phyloP scores from a whole-genome alignment of 2,797 vertebrate genomes.

The Fistularia commersonii region DNA sequence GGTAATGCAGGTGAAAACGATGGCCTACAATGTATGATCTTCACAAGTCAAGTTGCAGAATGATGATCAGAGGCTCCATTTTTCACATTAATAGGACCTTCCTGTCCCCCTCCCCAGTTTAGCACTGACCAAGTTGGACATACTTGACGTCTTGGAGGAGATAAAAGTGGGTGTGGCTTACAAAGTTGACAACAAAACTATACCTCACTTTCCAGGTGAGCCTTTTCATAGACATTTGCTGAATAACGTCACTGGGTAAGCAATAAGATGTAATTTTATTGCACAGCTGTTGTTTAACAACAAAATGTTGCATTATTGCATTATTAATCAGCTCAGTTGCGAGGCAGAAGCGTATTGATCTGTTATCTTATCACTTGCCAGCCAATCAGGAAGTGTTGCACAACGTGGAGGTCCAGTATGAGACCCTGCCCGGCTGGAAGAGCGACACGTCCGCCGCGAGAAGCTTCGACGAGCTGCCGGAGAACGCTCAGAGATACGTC shows the following conservation, averaged over 20 bases:
- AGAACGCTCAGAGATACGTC: constrained; percentile 92
- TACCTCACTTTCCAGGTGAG: constrained; percentile 97
- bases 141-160: constrained; percentile 89
- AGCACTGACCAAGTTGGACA: constrained; percentile 97
- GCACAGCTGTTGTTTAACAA: no score
- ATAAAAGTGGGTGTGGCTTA: constrained; percentile 94
- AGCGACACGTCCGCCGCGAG: constrained; percentile 86
- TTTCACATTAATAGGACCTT: background rate
- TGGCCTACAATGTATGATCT: no score
- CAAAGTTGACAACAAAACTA: constrained; percentile 84
- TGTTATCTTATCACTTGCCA: constrained; percentile 42
- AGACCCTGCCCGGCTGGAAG: constrained; percentile 92
- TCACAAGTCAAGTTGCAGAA: no score
- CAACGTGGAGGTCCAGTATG: constrained; percentile 91
- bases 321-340: no score
- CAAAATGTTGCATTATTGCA: no score
- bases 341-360: background rate
- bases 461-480: constrained; percentile 88
- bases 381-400: constrained; percentile 97
- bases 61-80: no score
- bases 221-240: no score
- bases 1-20: background rate
- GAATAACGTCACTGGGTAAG: no score
- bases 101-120: constrained; percentile 68
- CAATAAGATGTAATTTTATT: no score